Base-by-base conservation (phyloP, 2,113 vertebrate species). In the Odobenus rosmarus region DNA sequence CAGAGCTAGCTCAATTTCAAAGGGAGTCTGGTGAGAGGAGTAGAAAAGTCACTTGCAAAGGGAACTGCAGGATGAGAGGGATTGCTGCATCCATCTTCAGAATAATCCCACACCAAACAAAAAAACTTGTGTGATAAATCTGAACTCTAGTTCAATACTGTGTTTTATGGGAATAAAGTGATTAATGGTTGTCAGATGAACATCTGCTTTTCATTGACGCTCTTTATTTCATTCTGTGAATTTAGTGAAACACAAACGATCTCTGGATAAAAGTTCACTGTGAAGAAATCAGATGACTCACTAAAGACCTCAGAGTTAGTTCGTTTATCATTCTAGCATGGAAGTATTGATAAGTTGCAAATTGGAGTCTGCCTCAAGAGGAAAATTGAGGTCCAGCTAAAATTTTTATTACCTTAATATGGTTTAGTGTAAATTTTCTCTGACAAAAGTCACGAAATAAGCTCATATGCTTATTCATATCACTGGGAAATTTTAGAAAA, bases 161-260 rank as follows among this genome's bases (percentile, higher is more conserved):
- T 31, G 61, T 93, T 86, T 86, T 95, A 57, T 79, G 71, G 86
- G 55, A 96, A 74, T 9, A 83, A 39, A 93, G 85, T 88, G 72
- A 97, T 33, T 74, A 89, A 90, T 31, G 49, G 84, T 71, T 92
- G 49, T 80, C 46, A 81, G 49, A 87, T 53, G 21, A 77, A 14
- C 76, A 97, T 97, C 88, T 97, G 88, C 26, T 96, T 97, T 23
- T 8, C 84, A 96, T 67, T 94, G 69, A 71, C 13, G 7, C 15
- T 36, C 18, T 89, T 62, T 13, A 49, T 53, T 95, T 97, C 26
- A 72, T 79, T 85, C 31, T 79, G 15, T 26, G n/a, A 93, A 42
- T 95, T 71, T n/a, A 46, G 31, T 51, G 23, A 46, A 88, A 86
- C 46, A 97, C 21, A 71, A 53, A 90, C 67, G 21, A 64, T 72